Conservation (phyloP, 2,888 invertebrate species). For the Cephus sareptanus region DNA sequence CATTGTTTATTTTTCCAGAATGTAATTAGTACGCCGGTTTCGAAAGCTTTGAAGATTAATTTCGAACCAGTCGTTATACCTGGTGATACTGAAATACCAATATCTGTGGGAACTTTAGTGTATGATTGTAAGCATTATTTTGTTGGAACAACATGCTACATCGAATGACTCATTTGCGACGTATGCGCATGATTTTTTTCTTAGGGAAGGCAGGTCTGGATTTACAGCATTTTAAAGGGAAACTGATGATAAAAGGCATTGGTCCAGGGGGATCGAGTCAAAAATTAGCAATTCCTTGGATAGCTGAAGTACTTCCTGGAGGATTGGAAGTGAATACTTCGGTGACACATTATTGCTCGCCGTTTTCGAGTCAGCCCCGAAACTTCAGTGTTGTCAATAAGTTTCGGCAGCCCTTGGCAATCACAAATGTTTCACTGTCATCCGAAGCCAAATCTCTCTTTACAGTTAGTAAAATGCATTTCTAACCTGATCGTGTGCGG, state of each 20-base stretch:
- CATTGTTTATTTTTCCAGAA: conserved; percentile 58
- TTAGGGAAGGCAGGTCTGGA: conserved; percentile 71
- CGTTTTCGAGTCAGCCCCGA: conserved; percentile 64
- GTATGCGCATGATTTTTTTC: conserved; percentile 28
- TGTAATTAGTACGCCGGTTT: conserved; percentile 71
- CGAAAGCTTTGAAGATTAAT: conserved; percentile 75
- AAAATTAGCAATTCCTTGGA: conserved; percentile 74
- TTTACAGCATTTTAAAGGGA: conserved; percentile 70
- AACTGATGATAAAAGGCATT: conserved; percentile 68
- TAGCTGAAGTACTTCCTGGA: conserved; percentile 71
- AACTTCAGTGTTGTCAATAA: conserved; percentile 77
- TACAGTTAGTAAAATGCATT: conserved; percentile 66
- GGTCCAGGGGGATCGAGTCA: conserved; percentile 62
- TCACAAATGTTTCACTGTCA: conserved; percentile 78
- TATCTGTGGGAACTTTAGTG: conserved; percentile 75
- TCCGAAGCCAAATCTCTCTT: conserved; percentile 72
- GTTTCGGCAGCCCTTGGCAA: conserved; percentile 78
- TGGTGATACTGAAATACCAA: conserved; percentile 72
- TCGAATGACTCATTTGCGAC: background rate
- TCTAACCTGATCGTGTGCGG: background rate
- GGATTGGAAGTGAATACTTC: conserved; percentile 71
- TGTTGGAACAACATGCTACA: background rate
- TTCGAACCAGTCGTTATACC: conserved; percentile 75
- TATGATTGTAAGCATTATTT: conserved; percentile 74
- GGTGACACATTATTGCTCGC: conserved; percentile 67